Conservation (phyloP, 2,888 invertebrate species). For the Sclerodermus sp. region DNA sequence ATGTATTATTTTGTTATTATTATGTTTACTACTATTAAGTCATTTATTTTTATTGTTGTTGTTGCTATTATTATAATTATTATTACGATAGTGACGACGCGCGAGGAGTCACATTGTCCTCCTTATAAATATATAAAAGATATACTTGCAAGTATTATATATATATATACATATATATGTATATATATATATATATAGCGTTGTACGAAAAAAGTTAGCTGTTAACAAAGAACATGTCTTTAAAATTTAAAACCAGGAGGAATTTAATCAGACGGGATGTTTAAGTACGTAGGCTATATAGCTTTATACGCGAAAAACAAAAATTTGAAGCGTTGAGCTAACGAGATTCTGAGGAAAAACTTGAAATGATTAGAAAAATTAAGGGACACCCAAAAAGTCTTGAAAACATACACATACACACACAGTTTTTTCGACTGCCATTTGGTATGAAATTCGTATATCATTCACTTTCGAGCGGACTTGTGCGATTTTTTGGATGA, state of each 20-base stretch:
- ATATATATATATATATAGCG: conserved; percentile 6
- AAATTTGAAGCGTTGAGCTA: conserved; percentile 1
- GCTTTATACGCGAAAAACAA: conserved; percentile 41
- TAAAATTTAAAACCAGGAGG: conserved; percentile 16
- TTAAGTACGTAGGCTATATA: conserved; percentile 42
- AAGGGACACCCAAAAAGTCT: no score
- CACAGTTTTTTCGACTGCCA: conserved; percentile 41
- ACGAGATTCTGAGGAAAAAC: conserved; percentile 5
- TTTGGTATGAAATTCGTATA: conserved; percentile 29
- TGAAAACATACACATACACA: no score
- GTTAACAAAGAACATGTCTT: conserved; percentile 33
- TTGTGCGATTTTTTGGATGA: conserved; percentile 42
- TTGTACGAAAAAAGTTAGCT: conserved; percentile 21
- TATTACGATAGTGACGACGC: no score
- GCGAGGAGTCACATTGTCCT: no score
- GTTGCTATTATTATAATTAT: conserved; percentile 17
- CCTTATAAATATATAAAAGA: conserved; percentile 24
- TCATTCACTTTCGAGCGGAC: conserved; percentile 31
- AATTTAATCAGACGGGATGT: conserved; percentile 14
- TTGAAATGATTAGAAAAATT: no score
- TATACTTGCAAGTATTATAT: conserved; percentile 26
- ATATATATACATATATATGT: conserved; percentile 17
- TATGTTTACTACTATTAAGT: conserved; percentile 30
- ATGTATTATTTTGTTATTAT: neutral
- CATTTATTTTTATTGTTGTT: conserved; percentile 14